Evolutionary conservation across 2,888 invertebrate genomes (phyloP).

Genomic region (Punctoribates punctum): DNA sequence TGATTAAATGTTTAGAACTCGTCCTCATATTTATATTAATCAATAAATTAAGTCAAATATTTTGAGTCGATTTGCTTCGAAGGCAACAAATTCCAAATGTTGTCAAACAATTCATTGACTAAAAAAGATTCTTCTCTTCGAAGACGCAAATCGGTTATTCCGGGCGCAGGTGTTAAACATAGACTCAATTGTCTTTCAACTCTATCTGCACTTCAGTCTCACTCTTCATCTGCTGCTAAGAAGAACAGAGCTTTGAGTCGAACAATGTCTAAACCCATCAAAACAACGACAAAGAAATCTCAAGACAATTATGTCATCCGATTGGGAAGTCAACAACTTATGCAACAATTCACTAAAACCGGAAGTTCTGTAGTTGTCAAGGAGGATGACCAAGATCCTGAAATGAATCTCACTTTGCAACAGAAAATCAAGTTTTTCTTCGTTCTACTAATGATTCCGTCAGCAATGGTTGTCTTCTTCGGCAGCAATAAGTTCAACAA

Average conservation of each 20-base stretch:
- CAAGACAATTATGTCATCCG: not conserved
- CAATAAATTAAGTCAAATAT: not conserved
- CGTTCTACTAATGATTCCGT: constrained; percentile 35
- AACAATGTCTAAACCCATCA: constrained; percentile 6
- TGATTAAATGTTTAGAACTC: not conserved
- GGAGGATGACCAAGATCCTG: not conserved
- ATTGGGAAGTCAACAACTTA: not conserved
- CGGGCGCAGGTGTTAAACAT: constrained; percentile 25
- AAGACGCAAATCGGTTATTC: constrained; percentile 6
- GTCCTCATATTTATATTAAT: not conserved
- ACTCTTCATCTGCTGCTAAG: not conserved
- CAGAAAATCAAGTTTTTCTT: constrained; percentile 25
- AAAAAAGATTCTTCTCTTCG: not conserved
- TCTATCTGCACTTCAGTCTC: constrained; percentile 22
- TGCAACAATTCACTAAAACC: not conserved
- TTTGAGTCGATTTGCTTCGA: not conserved
- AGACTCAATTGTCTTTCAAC: constrained; percentile 22
- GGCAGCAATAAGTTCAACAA: constrained; percentile 5
- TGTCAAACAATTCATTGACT: not conserved
- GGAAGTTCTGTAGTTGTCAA: constrained; percentile 6
- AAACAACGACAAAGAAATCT: constrained; percentile 1
- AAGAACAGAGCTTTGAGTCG: not conserved
- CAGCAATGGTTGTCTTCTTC: constrained; percentile 5
- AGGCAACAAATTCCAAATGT: not conserved
- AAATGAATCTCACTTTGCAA: not conserved